Evolutionary conservation across 2,113 vertebrate species (phyloP), one percentile per base, ranked within the genome.

Genomic region (Labrus mixtus): DNA sequence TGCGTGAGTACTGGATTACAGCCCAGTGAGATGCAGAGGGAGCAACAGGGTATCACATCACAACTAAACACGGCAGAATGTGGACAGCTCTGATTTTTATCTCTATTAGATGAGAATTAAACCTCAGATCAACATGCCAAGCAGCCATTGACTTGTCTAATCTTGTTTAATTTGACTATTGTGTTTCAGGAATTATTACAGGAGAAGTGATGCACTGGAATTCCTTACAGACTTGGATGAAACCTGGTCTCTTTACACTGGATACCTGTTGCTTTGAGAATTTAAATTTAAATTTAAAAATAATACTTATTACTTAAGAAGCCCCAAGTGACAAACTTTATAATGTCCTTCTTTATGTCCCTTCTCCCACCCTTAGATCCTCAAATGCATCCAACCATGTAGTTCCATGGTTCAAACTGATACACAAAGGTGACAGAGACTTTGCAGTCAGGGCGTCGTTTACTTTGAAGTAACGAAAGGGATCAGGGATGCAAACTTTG

Each of bases 151-250:
- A 57, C 85, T 50, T 78, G 85, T 88, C 86, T 86, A 61, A 78
- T 91, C 89, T 87, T 85, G 90, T 78, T 74, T 82, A 61, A 81
- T 72, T 74, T 70, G 62, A 66, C 50, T 67, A 39, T 69, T 77
- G 51, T 63, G 70, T 56, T 69, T 74, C 68, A 41, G 61, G 45
- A 33, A 12, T 70, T 62, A 73, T 53, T 60, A 67, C 16, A 63
- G 29, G 59, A 72, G 41, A 48, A 48, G 51, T 41, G 56, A 74
- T 69, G 54, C 0, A 0, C 61, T 45, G 75, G 55, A 79, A 72
- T 78, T 82, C 50, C 51, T 17, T 58, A 39, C 46, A 64, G 58
- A 63, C 36, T 25, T 23, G 3, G 0, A 12, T 13, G 37, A 55
- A 50, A 50, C 22, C 48, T n/a, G 19, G 8, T 5, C 19, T 51